Conservation (phyloP, 2,888 invertebrate genomes). For the Drosophila seclusa region DNA sequence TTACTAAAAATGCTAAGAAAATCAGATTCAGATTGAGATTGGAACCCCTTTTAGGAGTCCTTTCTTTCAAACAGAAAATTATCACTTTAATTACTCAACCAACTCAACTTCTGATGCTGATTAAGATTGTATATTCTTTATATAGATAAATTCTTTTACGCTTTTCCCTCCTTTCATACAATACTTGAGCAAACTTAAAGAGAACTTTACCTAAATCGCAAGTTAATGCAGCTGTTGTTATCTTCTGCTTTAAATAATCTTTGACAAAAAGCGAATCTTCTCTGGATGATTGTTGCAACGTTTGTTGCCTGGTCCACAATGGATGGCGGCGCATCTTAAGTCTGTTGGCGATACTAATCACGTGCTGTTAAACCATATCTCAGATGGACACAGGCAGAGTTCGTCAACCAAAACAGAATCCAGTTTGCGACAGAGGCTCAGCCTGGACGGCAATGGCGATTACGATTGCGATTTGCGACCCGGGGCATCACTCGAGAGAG, state of each 20-base stretch:
- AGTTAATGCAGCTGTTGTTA: not conserved
- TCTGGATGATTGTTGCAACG: slow-evolving; percentile 34
- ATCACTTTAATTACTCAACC: not conserved
- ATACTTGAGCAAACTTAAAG: not conserved
- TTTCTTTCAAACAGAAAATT: too few species aligned
- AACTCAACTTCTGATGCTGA: not conserved
- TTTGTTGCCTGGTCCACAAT: slow-evolving; percentile 18
- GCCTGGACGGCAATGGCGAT: slow-evolving; percentile 8
- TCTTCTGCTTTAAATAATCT: slow-evolving; percentile 14
- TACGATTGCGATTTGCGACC: slow-evolving; percentile 9
- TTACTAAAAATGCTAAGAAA: not conserved
- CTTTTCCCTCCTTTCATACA: too few species aligned
- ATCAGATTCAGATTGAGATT: not conserved
- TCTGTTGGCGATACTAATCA: slow-evolving; percentile 52
- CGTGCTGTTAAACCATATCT: slow-evolving; percentile 52
- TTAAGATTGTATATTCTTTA: too few species aligned
- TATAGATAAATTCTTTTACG: too few species aligned
- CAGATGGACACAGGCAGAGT: slow-evolving; percentile 33
- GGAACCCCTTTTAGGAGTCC: not conserved
- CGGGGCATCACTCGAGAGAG: slow-evolving; percentile 46
- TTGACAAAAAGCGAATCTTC: slow-evolving; percentile 1
- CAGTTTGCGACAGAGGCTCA: slow-evolving; percentile 31
- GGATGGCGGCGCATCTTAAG: slow-evolving; percentile 24
- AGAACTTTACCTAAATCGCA: not conserved
- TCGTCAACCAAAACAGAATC: slow-evolving; percentile 31